A percentile compares a stretch with the other conserved stretches of the same genome.
phyloP scores from a whole-genome alignment of 2,797 vertebrate genomes.

The Dermochelys coriacea region DNA sequence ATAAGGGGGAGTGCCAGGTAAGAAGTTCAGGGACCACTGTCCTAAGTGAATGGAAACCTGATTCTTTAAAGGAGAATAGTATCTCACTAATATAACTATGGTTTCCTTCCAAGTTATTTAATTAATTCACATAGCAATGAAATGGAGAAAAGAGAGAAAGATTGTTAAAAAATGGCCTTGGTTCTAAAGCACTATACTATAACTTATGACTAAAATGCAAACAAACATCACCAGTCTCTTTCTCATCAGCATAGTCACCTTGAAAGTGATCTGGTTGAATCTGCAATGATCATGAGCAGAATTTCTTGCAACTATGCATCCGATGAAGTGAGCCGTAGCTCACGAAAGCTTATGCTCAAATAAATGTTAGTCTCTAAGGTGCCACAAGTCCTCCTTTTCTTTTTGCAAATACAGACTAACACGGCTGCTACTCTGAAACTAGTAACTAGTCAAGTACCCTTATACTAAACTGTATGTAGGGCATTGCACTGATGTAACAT shows the following conservation, averaged over 20 bases:
- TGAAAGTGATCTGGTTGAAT: background rate
- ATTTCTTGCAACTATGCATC: no score
- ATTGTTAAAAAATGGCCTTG: background rate
- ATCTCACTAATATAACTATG: background rate
- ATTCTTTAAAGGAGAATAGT: background rate
- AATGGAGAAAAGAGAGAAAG: background rate
- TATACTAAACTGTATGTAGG: background rate
- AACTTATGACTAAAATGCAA: background rate
- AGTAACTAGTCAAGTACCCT: background rate
- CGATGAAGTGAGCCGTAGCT: no score
- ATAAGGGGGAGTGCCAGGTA: background rate
- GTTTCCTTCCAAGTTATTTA: background rate
- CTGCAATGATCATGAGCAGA: background rate
- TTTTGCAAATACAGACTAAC: no score
- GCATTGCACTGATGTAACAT: background rate
- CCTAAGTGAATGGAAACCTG: background rate
- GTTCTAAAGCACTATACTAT: background rate
- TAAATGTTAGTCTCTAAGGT: no score
- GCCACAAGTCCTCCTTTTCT: no score
- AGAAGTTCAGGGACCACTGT: background rate
- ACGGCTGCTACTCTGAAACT: no score
- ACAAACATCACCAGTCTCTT: background rate
- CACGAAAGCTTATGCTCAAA: no score
- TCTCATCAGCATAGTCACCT: background rate
- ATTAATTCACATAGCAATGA: background rate